Base-by-base conservation (phyloP, 2,113 vertebrate genomes). In the Microcebus murinus region DNA sequence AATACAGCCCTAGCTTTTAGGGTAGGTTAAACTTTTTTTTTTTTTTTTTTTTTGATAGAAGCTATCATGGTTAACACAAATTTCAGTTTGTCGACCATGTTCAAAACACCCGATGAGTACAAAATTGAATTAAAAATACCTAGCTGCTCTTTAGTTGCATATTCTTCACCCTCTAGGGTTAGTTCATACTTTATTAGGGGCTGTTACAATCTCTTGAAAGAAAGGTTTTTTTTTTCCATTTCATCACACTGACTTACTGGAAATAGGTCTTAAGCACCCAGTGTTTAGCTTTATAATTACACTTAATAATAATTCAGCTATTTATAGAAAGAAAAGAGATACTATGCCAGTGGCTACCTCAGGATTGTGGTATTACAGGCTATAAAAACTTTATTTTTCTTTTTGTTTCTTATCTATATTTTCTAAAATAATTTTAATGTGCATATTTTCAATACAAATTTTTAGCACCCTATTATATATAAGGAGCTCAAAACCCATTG, bases 321-420 rank as follows among this genome's bases (percentile, higher is more conserved):
- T 96, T 96, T 89, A 96, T 86, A 93, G 93, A 50, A 91, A 95
- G 55, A 88, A 92, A 70, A 97, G 17, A 68, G 21, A 68, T 79
- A 84, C 21, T 70, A 31, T 48, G 17, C 39, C 61, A 63, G 39
- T 20, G 67, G 79, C 79, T 89, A 91, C 52, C 74, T 92, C 74
- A 92, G 81, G 48, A 70, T 20, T 88, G 15, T 45, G 55, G 20
- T 57, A 63, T 73, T 73, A 73, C 0, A 57, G n/a, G 7, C 31
- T 73, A 93, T 36, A 90, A 48, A 74, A 80, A 27, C 59, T 36
- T 55, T 91, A 12, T 74, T 91, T 59, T 95, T 73, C 8, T 83
- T 90, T 92, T 76, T 96, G 67, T 11, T 91, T 94, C 90, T 92
- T 65, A 31, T 71, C 50, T 70, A 13, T 81, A 84, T 50, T 91